phyloP scores from a whole-genome alignment of 2,797 vertebrate species.

The Mus spretus region DNA sequence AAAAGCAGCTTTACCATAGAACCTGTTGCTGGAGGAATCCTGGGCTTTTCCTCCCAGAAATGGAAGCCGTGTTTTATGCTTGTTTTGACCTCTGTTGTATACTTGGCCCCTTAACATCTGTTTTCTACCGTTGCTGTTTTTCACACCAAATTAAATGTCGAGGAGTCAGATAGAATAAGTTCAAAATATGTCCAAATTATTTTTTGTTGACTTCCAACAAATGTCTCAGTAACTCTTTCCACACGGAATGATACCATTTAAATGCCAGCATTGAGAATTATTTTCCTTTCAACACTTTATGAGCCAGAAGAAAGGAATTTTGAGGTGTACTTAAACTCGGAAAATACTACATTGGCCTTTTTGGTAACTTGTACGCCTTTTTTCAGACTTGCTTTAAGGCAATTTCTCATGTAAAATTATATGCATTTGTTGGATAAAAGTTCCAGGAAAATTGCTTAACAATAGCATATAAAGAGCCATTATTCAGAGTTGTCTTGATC shows the following conservation, averaged over 20 bases:
- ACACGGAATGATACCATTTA: slow-evolving; percentile 79
- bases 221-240: slow-evolving; percentile 87
- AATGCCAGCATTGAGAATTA: slow-evolving; percentile 84
- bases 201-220: slow-evolving; percentile 88
- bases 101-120: slow-evolving; percentile 90
- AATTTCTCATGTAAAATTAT: slow-evolving; percentile 73
- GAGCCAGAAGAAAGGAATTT: slow-evolving; percentile 84
- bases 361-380: slow-evolving; percentile 67
- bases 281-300: slow-evolving; percentile 81
- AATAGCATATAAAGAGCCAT: slow-evolving; percentile 71
- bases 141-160: slow-evolving; percentile 92
- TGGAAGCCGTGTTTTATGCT: slow-evolving; percentile 89
- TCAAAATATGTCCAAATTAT: slow-evolving; percentile 90
- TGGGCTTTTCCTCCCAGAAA: slow-evolving; percentile 81
- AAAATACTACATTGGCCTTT: slow-evolving; percentile 80
- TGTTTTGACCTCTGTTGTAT: slow-evolving; percentile 90
- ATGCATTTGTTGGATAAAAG: slow-evolving; percentile 73
- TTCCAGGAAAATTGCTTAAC: slow-evolving; percentile 73
- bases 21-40: slow-evolving; percentile 90
- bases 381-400: slow-evolving; percentile 80
- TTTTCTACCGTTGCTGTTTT: slow-evolving; percentile 91
- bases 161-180: slow-evolving; percentile 90
- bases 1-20: slow-evolving; percentile 90
- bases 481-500: slow-evolving; percentile 52
- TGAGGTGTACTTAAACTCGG: slow-evolving; percentile 80